Conservation (phyloP, 2,113 vertebrate genomes). For the Poeciliopsis turrubarensis region DNA sequence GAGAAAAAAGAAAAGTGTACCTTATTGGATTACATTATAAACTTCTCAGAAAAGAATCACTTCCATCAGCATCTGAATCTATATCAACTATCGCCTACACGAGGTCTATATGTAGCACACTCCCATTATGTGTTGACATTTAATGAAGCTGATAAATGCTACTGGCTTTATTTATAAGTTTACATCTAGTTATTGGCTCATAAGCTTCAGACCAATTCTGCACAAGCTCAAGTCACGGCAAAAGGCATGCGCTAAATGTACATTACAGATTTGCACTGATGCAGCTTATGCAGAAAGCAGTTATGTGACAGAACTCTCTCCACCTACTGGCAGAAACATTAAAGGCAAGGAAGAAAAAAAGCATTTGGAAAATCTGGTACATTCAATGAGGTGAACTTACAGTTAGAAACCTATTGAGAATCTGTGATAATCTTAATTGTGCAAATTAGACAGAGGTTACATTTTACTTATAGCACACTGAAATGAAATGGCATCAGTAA, state of each 20-base stretch:
- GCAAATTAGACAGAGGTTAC: background rate
- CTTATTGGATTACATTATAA: slow-evolving; percentile 26
- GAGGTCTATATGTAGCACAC: slow-evolving; percentile 16
- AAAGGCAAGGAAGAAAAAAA: slow-evolving; percentile 42
- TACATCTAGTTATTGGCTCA: slow-evolving; percentile 33
- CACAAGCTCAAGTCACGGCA: slow-evolving; percentile 33
- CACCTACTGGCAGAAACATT: slow-evolving; percentile 60
- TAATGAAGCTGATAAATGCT: slow-evolving; percentile 21
- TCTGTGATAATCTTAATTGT: background rate
- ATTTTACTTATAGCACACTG: background rate
- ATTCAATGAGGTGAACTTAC: background rate
- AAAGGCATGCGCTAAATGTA: slow-evolving; percentile 57
- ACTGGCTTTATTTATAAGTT: slow-evolving; percentile 24
- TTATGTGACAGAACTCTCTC: slow-evolving; percentile 33
- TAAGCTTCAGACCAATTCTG: slow-evolving; percentile 32
- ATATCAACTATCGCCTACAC: background rate
- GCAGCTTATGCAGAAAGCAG: slow-evolving; percentile 20
- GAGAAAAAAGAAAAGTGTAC: slow-evolving; percentile 27
- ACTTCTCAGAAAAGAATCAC: background rate
- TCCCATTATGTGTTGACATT: slow-evolving; percentile 1
- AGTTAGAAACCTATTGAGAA: no score
- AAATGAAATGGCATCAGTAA: background rate
- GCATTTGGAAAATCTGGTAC: background rate
- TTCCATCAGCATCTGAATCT: background rate
- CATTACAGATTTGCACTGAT: slow-evolving; percentile 28